Base-by-base conservation (phyloP, 2,113 vertebrate genomes). In the Amblyornis subalaris region DNA sequence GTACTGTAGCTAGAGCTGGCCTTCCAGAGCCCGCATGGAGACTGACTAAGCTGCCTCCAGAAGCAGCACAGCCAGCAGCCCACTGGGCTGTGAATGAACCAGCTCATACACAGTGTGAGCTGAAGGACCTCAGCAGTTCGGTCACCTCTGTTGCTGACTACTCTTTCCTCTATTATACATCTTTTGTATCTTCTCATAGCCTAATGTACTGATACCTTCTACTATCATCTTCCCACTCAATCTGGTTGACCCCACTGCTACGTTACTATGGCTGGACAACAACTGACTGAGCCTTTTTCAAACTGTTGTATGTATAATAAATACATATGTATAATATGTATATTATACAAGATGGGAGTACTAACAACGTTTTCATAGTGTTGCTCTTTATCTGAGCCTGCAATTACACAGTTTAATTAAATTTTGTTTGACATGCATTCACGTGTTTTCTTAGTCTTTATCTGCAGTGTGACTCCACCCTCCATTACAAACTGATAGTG, bases 1-100 rank as follows among this genome's bases (percentile, higher is more conserved):
- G 54, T 19, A 3, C 35, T 24, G 55, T 26, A 26, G 14, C 36
- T 60, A 28, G 15, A 87, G 45, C 18, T 50, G 64, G 64, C 29
- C 21, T 42, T 28, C 0, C 0, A 24, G 19, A 69, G 64, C 14
- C 16, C 0, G 0, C 17, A 12, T 8, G 31, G 60, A 21, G 36
- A 17, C 11, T 10, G 29, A 77, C 10, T 36, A 57, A 2, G 8
- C 40, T 67, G 51, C 14, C 45, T 33, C 47, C 54, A 47, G 54
- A 33, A 45, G 66, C 47, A 78, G 75, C 61, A 26, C 1, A 72
- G 88, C 45, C 50, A 12, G 12, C 53, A 85, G 61, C 35, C 55
- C 44, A 15, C 8, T n/a, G 61, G 69, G 45, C 36, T 74, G 45
- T 8, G 60, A 77, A 21, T 12, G 60, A n/a, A 2, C 35, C 33